phyloP scores from a whole-genome alignment of 2,888 invertebrate species.

The Reticulitermes lucifugus region DNA sequence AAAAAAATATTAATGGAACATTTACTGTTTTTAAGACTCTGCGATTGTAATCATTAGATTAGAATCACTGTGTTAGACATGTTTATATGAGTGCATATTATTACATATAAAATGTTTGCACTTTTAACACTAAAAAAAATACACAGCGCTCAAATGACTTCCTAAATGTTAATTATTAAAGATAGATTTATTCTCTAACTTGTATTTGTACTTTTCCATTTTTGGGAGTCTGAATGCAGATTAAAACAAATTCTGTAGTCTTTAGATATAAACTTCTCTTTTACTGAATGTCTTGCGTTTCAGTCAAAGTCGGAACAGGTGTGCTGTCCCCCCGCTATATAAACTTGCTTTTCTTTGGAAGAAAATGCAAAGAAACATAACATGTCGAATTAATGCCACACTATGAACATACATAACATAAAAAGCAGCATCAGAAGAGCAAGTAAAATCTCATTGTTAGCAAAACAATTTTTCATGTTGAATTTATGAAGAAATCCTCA shows the following conservation, averaged over 20 bases:
- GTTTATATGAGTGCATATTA: slow-evolving; percentile 14
- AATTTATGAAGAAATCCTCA: neutral
- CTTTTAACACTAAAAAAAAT: neutral
- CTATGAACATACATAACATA: neutral
- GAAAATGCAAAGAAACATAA: neutral
- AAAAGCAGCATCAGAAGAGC: neutral
- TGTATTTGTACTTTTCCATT: slow-evolving; percentile 6
- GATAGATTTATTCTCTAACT: slow-evolving; percentile 28
- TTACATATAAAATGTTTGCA: slow-evolving; percentile 14
- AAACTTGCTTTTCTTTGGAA: slow-evolving; percentile 13
- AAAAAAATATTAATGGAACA: slow-evolving; percentile 26
- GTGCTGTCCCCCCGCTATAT: neutral
- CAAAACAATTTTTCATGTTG: neutral
- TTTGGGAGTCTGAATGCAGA: neutral
- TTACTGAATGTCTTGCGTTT: slow-evolving; percentile 27
- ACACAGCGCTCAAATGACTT: slow-evolving; percentile 46
- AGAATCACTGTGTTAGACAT: slow-evolving; percentile 12
- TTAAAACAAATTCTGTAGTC: neutral
- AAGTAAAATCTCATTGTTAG: neutral
- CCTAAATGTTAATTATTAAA: slow-evolving; percentile 52
- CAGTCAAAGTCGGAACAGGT: neutral
- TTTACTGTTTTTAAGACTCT: slow-evolving; percentile 32
- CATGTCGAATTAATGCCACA: slow-evolving; percentile 18
- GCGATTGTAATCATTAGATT: slow-evolving; percentile 10
- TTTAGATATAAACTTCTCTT: neutral